Base-by-base conservation (phyloP, 2,888 invertebrate species). In the Himalopsyche anomala region DNA sequence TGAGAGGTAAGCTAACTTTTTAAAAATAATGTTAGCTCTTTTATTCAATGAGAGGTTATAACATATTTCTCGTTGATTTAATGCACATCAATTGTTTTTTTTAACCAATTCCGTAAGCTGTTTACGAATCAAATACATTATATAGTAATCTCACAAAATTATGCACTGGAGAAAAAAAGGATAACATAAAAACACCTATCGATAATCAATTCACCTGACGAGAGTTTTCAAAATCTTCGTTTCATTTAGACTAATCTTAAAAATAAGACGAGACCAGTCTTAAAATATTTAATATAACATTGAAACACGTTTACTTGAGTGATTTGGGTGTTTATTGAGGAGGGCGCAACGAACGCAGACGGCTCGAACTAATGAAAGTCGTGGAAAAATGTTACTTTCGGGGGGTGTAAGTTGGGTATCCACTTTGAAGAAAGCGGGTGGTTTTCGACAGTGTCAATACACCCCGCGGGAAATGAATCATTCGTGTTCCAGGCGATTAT, bases 251-350 rank as follows among this genome's bases (percentile, higher is more conserved):
- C 62, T 19, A 15, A n/a, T 9, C 62, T 28, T 62, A 62, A 62
- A 19, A 28, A 19, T n/a, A 8, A 28, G 62, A 19, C 28, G 19
- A 9, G 62, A 19, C 19, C 62, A 2, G 62, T 5, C 62, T 62
- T 19, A 62, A 85, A 85, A 85, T 79, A 85, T 87, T 88, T 88
- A 87, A 88, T 88, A 85, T 80, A 87, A 87, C 88, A 88, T 88
- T 84, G 88, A 87, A 88, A 87, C 88, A 88, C 88, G 88, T 88
- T 88, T 84, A 87, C 87, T 88, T 87, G 87, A 87, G 84, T 87
- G 87, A 87, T 87, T 87, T 86, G 87, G 87, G 84, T 84, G 86
- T 87, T 87, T 87, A 87, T 83, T 84, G 82, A 55, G 84, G 15
- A 69, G 51, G 80, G 74, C 36, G 45, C 81, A 15, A 56, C 51